These are phyloP conservation scores for Danio choprae DNA, from an alignment of 2,797 vertebrate genomes.

Conservation along the genomic window DNA sequence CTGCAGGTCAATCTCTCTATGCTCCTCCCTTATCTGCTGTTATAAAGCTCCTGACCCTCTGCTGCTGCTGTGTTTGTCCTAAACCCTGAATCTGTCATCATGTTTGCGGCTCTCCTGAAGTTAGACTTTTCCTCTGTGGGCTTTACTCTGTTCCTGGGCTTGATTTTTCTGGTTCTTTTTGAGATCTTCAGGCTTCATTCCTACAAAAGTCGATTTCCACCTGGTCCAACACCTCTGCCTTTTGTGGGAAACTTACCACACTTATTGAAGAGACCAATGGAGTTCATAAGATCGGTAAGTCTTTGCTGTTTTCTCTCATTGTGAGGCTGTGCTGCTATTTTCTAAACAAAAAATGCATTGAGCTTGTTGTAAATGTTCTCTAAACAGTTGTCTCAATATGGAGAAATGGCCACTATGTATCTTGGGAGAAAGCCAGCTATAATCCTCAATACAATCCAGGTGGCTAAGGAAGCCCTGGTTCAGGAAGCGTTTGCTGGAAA, in stretches of 20 bases:
- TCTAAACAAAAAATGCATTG: no score
- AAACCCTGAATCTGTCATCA: conserved; percentile 19
- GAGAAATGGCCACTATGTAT: conserved; percentile 28
- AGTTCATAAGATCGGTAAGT: conserved; percentile 40
- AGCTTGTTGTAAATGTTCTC: not conserved
- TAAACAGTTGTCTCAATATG: conserved; percentile 34
- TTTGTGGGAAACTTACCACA: conserved; percentile 42
- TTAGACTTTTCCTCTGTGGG: conserved; percentile 31
- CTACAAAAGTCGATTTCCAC: conserved; percentile 9
- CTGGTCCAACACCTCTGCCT: conserved; percentile 51
- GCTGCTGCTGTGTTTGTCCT: not conserved
- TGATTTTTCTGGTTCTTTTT: conserved; percentile 40
- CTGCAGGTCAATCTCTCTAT: not conserved
- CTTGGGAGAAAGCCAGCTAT: conserved; percentile 27
- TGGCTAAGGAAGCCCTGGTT: conserved; percentile 45
- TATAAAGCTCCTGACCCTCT: not conserved
- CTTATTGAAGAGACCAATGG: conserved; percentile 13
- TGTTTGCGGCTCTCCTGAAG: conserved; percentile 32
- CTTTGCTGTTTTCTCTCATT: not conserved
- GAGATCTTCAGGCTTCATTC: conserved; percentile 48
- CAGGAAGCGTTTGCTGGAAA: conserved; percentile 50
- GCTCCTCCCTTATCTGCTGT: not conserved
- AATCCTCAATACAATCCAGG: conserved; percentile 39
- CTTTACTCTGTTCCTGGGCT: conserved; percentile 30
- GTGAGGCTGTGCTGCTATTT: no score